Evolutionary conservation across 53 echinoderm and acorn worm species (phyloP).

Genomic region (Patiria pectinifera): DNA sequence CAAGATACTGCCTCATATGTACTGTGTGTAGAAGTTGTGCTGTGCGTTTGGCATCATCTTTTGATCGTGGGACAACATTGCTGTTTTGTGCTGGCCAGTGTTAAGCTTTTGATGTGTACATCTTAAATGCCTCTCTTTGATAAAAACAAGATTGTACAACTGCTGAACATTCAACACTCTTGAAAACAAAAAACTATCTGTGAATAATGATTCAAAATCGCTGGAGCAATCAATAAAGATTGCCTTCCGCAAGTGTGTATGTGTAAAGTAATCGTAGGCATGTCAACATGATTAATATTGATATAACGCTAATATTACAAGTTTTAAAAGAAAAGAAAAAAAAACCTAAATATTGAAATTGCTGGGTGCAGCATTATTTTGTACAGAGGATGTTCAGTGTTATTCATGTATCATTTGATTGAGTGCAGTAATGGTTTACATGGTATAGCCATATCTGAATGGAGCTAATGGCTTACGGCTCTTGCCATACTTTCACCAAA

Average conservation of each 20-base stretch:
- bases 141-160: not conserved
- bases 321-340: not conserved
- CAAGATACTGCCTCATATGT: not conserved
- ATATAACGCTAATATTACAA: conserved; percentile 6
- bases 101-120: not conserved
- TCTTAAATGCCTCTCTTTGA: not conserved
- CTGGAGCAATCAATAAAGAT: not conserved
- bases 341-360: not conserved
- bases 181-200: not conserved
- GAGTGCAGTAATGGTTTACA: not conserved
- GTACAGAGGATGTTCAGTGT: conserved; percentile 41
- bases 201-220: conserved; percentile 26
- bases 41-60: not conserved
- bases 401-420: conserved; percentile 14
- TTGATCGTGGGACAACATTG: not conserved
- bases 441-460: not conserved
- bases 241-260: conserved; percentile 20
- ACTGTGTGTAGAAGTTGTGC: not conserved
- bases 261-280: conserved; percentile 26
- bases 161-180: not conserved
- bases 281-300: conserved; percentile 8
- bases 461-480: not conserved
- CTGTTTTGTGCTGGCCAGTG: conserved; percentile 5
- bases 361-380: conserved; percentile 9
- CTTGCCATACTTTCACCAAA: not conserved